Evolutionary conservation across 2,888 invertebrate species (phyloP), one percentile per base, ranked within the genome.

Genomic region (Patella depressa): DNA sequence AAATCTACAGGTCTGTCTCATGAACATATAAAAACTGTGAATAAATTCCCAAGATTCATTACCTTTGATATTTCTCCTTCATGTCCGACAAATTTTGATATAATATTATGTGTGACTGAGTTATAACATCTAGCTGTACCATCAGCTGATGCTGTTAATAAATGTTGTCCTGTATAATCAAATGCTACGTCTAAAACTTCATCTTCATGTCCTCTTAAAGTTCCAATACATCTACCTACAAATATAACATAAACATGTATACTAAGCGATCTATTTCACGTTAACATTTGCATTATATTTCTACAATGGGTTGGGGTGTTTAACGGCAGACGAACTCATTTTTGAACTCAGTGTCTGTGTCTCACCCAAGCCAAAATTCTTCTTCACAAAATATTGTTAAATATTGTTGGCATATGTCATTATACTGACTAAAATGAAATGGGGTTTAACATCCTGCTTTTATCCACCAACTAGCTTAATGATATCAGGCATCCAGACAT

Each of bases 131-230:
- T 93, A 0, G 95, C 95, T 0, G 95, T 95, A 77, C 94, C 94
- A 89, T 96, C 96, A 85, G 95, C 95, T 73, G 95, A 95, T 0
- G 94, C 94, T 0, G 95, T 95, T 17, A 95, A 95, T 90, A 96
- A 92, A 72, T 94, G 93, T 83, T 94, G 94, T 0, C 96, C 95
- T 0, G 94, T 94, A 91, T 94, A 94, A 92, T 96, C 95, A 91
- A 96, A 96, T 79, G 94, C 93, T 71, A 96, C 93, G 88, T 96
- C 96, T 73, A 96, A 90, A 24, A 96, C 95, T 93, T 92, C 92
- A 83, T 92, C 92, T 0, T 89, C 89, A 81, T 92, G 92, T 17
- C 90, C 92, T 53, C 86, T 81, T 74, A 92, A 82, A 3, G 91
- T 91, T 53, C 89, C 90, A 15, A 90, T 86, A 83, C 90, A 88